Conservation (phyloP, 2,888 invertebrate genomes). For the Ectropis crepuscularia region DNA sequence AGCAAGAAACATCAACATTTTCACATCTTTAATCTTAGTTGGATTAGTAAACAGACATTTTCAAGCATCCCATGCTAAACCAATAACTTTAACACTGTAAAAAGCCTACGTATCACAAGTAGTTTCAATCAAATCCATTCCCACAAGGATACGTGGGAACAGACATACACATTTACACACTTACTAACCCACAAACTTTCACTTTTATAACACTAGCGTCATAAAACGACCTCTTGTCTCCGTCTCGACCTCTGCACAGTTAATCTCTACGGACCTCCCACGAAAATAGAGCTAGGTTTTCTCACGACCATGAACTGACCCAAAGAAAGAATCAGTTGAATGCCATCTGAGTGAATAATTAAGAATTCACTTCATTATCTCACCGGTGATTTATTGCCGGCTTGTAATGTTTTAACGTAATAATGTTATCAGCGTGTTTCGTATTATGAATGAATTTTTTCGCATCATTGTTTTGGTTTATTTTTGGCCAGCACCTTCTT, state of each 20-base stretch:
- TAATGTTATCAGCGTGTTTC: slow-evolving; percentile 13
- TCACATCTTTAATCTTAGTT: too few relatives aligned
- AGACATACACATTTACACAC: too few relatives aligned
- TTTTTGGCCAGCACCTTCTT: too few relatives aligned
- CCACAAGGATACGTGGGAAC: too few relatives aligned
- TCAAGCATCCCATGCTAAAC: too few relatives aligned
- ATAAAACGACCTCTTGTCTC: neutral
- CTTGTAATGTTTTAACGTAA: slow-evolving; percentile 21
- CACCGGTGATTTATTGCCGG: slow-evolving; percentile 24
- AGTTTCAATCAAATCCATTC: too few relatives aligned
- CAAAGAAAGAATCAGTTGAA: slow-evolving; percentile 16
- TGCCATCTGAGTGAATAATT: slow-evolving; percentile 19
- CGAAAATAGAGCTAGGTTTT: slow-evolving; percentile 54
- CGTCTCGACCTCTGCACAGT: slow-evolving; percentile 21
- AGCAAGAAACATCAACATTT: too few relatives aligned
- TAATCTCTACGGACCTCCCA: slow-evolving; percentile 35
- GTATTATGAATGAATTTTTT: slow-evolving; percentile 8
- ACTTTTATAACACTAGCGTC: too few relatives aligned
- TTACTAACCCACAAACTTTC: too few relatives aligned
- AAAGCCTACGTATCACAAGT: too few relatives aligned
- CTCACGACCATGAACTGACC: slow-evolving; percentile 60
- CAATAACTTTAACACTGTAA: too few relatives aligned
- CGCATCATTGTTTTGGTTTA: slow-evolving; percentile 7
- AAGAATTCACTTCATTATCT: slow-evolving; percentile 19
- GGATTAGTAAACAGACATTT: too few relatives aligned